A percentile compares a stretch with the other conserved stretches of the same genome.
Evolutionary conservation across 1,140 invertebrate species (phyloP).

Genomic region (Glossosoma conforme): DNA sequence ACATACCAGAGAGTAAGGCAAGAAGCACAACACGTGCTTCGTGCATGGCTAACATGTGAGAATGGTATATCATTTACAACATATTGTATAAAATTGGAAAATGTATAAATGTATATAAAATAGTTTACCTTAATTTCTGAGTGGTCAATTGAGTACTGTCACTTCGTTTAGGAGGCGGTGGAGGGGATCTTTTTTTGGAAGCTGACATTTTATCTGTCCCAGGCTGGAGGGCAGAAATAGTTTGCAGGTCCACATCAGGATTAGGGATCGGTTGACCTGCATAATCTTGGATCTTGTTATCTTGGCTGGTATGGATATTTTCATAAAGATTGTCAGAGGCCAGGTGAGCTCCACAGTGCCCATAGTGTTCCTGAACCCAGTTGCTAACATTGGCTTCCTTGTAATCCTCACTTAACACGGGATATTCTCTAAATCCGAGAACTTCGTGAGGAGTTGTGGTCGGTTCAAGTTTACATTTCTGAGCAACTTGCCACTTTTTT

Average conservation of each 20-base stretch:
- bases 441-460: conserved; percentile 86
- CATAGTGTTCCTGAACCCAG: conserved; percentile 88
- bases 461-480: conserved; percentile 82
- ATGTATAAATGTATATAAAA: no score
- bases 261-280: no score
- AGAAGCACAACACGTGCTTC: no score
- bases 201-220: conserved; percentile 26
- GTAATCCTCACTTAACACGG: conserved; percentile 59
- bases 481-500: conserved; percentile 90
- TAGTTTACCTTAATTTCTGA: conserved; percentile 24
- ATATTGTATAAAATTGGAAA: no score
- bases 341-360: conserved; percentile 36
- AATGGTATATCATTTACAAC: no score
- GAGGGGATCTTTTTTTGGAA: conserved; percentile 61
- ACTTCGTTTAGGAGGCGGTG: conserved; percentile 72
- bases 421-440: conserved; percentile 78
- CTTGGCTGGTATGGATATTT: conserved; percentile 29
- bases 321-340: conserved; percentile 36
- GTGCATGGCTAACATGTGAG: no score
- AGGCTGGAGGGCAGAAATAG: background rate
- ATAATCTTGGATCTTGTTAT: conserved; percentile 9
- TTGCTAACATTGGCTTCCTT: conserved; percentile 80
- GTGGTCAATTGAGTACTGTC: conserved; percentile 67
- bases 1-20: no score
- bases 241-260: no score